Base-by-base conservation (phyloP, 1,140 invertebrate species). In the Diprion similis region DNA sequence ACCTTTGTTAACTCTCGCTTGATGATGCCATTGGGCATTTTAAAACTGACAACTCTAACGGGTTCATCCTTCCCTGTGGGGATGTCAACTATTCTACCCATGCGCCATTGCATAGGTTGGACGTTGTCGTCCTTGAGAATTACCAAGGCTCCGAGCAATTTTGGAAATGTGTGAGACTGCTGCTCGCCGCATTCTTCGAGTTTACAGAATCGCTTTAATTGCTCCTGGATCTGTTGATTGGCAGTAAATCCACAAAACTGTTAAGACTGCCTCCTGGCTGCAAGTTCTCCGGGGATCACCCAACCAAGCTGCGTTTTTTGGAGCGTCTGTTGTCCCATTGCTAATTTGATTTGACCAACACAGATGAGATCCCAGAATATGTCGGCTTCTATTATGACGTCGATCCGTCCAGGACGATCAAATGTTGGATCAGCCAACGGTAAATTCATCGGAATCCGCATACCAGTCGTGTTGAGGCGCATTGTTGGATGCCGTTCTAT, bases 291-390 rank as follows among this genome's bases (percentile, higher is more conserved):
- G 0, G 72, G 73, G n/a, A 78, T 19, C 9, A 78, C 74, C 77
- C 77, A 78, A 15, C 77, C 75, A 9, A 78, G 64, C 11, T 75
- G 13, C 0, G 75, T 78, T 9, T 75, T 80, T 74, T 78, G 72
- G 78, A 46, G 69, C 68, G 45, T 65, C 64, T 13, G 71, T 46
- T 68, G 46, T 69, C 73, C 48, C 47, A 48, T 66, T 47, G 66
- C 37, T 11, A 11, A 24, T 67, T 18, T 70, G 67, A 47, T 72
- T 71, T 74, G 46, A 66, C 71, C 71, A 1, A 51, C 18, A 17
- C 68, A 68, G 13, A 78, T 10, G 0, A 78, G n/a, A 19, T 73
- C 59, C 72, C 73, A 78, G 72, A 75, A 78, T n/a, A 77, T 18
- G 15, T 69, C 72, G 10, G 73, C 76, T 8, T 74, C 78, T 10